Evolutionary conservation across 2,797 vertebrate genomes (phyloP), one percentile per base, ranked within the genome.

Genomic region (Parauchenoglanis punctatus): DNA sequence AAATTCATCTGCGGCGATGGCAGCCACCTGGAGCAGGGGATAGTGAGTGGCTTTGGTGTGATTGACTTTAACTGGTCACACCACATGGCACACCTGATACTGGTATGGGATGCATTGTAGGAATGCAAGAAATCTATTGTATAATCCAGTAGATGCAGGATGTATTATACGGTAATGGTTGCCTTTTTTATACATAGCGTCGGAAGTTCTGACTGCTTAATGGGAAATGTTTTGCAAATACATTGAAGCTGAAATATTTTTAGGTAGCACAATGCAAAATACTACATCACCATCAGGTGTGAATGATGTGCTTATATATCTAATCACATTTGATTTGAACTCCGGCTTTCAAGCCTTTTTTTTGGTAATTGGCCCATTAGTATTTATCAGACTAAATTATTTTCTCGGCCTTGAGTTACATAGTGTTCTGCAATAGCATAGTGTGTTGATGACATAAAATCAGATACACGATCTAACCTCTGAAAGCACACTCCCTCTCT

Each of bases 21-120:
- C 75, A 83, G 82, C n/a, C 17, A 76, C 46, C 90, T 89, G 90
- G 85, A 76, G 25, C 91, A 89, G 88, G 85, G 61, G 31, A 28
- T n/a, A 23, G 81, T 4, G 58, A 77, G 59, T 68, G 81, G 68
- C 17, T 59, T 76, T 80, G 40, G 52, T 86, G 68, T 56, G 76
- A 72, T 59, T 63, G 75, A 63, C 75, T 82, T 88, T 81, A 70
- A 78, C 44, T 58, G 40, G 63, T 87, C 87, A 80, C 15, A 78
- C 40, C 23, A 31, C 59, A 59, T 35, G 13, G 46, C 31, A 28
- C 3, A 15, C 76, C 25, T 49, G 40, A 63, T 65, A 81, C 40
- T 81, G 58, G 80, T 63, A 2, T 56, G 7, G 46, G 46, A 31
- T 78, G 76, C 17, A 20, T 35, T 78, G 52, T 8, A 56, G 76